Percentiles rank a stretch among this genome's conserved stretches.
These are phyloP conservation scores for Tarsius wallacei DNA, from an alignment of 2,797 vertebrate genomes.

Conservation along the genomic window DNA sequence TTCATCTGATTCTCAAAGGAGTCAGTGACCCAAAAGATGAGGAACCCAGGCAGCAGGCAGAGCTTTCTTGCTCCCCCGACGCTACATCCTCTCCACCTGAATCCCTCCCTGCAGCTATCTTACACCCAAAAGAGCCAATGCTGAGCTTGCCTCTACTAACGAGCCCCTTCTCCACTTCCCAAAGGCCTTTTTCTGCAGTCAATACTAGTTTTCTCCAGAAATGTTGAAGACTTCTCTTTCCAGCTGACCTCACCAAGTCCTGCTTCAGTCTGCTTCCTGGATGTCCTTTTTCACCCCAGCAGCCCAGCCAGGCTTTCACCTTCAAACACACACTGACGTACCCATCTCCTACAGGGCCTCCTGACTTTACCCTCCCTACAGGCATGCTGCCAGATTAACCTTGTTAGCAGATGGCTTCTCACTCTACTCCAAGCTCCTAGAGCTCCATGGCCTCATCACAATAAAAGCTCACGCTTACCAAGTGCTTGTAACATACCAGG, in stretches of 20 bases:
- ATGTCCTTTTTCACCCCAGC: neutral
- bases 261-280: neutral
- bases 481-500: neutral
- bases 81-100: neutral
- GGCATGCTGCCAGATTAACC: neutral
- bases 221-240: neutral
- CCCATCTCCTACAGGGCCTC: neutral
- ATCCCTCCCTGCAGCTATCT: neutral
- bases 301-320: neutral
- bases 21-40: neutral
- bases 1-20: conserved; percentile 51
- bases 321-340: neutral
- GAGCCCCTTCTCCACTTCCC: neutral
- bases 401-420: neutral
- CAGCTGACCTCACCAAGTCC: neutral
- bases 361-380: neutral
- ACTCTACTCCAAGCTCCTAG: neutral
- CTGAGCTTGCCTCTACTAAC: neutral
- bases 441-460: neutral
- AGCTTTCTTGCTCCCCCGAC: neutral
- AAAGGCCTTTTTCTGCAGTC: neutral
- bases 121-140: neutral
- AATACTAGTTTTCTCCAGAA: neutral
- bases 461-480: neutral
- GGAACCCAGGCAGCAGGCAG: neutral